phyloP scores from a whole-genome alignment of 1,140 invertebrate species.

The Monomorium pharaonis region DNA sequence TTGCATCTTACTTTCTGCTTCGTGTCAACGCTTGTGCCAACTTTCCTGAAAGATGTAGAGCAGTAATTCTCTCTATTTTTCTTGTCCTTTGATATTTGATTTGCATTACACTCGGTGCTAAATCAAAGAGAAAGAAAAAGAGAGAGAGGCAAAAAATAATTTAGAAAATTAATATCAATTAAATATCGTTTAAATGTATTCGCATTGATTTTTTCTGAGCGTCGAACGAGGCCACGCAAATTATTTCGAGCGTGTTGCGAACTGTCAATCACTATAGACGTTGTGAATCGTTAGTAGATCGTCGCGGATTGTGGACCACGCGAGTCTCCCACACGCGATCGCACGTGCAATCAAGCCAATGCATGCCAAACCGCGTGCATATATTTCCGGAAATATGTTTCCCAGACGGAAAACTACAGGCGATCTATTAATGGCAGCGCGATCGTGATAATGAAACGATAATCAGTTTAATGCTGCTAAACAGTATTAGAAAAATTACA shows the following conservation, averaged over 20 bases:
- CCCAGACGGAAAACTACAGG: neutral
- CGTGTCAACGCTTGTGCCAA: neutral
- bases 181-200: neutral
- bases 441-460: neutral
- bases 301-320: slow-evolving; percentile 52
- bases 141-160: too few relatives aligned
- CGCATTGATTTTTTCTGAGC: slow-evolving; percentile 26
- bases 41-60: neutral
- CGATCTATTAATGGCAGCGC: neutral
- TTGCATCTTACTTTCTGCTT: neutral
- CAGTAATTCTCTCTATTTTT: neutral
- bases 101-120: neutral
- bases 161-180: neutral
- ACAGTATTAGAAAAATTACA: neutral
- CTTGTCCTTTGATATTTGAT: neutral
- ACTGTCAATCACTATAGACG: slow-evolving; percentile 20
- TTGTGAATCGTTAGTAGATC: slow-evolving; percentile 16
- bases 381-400: neutral
- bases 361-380: slow-evolving; percentile 3
- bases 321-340: slow-evolving; percentile 59
- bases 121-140: too few relatives aligned
- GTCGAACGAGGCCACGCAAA: slow-evolving; percentile 22
- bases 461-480: neutral
- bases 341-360: slow-evolving; percentile 11
- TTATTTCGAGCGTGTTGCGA: neutral